Evolutionary conservation across 2,797 vertebrate species (phyloP).

Genomic region (Chiroxiphia lanceolata): DNA sequence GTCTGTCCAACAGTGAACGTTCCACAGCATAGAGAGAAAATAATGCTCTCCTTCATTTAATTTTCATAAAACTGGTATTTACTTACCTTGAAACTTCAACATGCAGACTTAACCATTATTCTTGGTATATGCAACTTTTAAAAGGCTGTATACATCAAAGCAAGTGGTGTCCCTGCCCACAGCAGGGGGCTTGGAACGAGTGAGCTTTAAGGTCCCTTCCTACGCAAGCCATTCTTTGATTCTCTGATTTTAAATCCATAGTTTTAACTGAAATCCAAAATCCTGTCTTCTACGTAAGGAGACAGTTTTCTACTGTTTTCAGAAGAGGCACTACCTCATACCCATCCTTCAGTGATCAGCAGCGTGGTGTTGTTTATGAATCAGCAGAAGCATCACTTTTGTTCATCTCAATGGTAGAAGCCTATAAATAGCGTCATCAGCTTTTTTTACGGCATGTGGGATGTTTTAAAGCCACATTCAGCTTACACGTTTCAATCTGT

Average conservation of each 20-base stretch:
- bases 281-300: accelerated
- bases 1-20: not conserved
- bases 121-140: not conserved
- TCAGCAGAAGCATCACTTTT: not conserved
- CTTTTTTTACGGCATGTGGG: not conserved
- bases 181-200: not conserved
- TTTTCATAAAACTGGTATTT: not conserved
- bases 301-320: not conserved
- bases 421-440: not conserved
- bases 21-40: not conserved
- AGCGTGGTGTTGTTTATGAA: not conserved
- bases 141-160: not conserved
- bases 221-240: not conserved
- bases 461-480: not conserved
- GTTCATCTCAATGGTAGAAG: not conserved
- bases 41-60: not conserved
- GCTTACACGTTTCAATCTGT: not conserved
- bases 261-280: not conserved
- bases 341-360: not conserved
- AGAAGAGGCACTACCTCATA: not conserved
- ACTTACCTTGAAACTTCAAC: not conserved
- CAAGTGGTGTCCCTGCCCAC: not conserved
- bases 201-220: not conserved
- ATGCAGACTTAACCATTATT: not conserved
- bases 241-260: not conserved